These are phyloP conservation scores for Mycteria americana DNA, from an alignment of 2,797 vertebrate species.

Conservation along the genomic window DNA sequence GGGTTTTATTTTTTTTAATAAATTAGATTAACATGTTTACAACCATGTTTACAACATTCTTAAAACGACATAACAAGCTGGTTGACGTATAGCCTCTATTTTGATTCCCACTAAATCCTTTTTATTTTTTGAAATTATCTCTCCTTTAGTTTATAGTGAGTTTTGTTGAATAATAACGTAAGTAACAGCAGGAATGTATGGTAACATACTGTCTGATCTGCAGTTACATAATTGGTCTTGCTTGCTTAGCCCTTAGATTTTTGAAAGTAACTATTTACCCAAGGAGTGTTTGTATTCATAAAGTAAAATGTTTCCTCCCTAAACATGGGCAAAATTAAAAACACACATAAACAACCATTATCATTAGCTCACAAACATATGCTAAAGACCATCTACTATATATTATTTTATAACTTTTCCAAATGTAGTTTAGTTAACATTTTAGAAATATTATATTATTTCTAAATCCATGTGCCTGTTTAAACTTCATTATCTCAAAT, in stretches of 20 bases:
- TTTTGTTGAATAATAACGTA: conserved; percentile 81
- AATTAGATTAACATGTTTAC: conserved; percentile 54
- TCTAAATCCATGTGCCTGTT: conserved; percentile 99
- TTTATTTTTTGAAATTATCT: conserved; percentile 78
- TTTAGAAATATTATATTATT: conserved; percentile 92
- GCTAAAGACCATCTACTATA: conserved; percentile 92
- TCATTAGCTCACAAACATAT: conserved; percentile 97
- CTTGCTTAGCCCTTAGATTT: conserved; percentile 78
- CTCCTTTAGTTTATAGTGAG: conserved; percentile 80
- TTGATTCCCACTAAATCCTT: conserved; percentile 72
- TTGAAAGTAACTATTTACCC: conserved; percentile 73
- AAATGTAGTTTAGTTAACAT: conserved; percentile 97
- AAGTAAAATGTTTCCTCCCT: conserved; percentile 75
- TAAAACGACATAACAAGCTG: conserved; percentile 57
- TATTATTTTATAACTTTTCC: conserved; percentile 97
- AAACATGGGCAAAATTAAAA: conserved; percentile 77
- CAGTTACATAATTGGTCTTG: conserved; percentile 72
- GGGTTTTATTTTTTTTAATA: conserved; percentile 2
- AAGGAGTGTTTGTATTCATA: conserved; percentile 79
- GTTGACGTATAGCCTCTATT: conserved; percentile 63
- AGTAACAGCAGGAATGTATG: conserved; percentile 76
- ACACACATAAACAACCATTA: conserved; percentile 93
- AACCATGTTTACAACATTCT: conserved; percentile 59
- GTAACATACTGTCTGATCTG: conserved; percentile 70
- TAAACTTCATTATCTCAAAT: conserved; percentile 99